A percentile compares a stretch with the other conserved stretches of the same genome.
Evolutionary conservation across 2,888 invertebrate genomes (phyloP).

Genomic region (Drosophila eohydei): DNA sequence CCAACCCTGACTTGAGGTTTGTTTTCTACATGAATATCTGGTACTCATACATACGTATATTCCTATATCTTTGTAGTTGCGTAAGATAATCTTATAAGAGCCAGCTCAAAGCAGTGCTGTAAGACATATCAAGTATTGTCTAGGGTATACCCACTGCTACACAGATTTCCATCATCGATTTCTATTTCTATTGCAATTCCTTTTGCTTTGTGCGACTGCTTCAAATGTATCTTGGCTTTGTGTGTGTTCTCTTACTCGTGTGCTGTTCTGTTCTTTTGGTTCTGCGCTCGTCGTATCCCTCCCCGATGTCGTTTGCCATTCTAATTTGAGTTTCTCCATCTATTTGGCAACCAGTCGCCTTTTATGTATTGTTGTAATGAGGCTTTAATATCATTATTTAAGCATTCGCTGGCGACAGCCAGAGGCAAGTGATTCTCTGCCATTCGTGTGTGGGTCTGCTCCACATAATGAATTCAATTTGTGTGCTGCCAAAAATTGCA

Average conservation of each 20-base stretch:
- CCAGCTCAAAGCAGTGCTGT: neutral
- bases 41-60: too few species aligned
- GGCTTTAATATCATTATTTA: slow-evolving; percentile 78
- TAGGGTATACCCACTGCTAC: slow-evolving; percentile 1
- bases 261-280: neutral
- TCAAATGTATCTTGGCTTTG: slow-evolving; percentile 1
- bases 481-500: slow-evolving; percentile 42
- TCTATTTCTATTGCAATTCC: slow-evolving; percentile 11
- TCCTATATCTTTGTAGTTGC: neutral
- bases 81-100: neutral
- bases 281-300: neutral
- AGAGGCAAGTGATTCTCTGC: slow-evolving; percentile 41
- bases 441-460: slow-evolving; percentile 38
- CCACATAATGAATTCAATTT: slow-evolving; percentile 72
- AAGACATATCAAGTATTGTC: neutral
- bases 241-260: slow-evolving; percentile 10
- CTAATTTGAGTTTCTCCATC: slow-evolving; percentile 28
- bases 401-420: slow-evolving; percentile 49
- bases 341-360: slow-evolving; percentile 26
- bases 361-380: slow-evolving; percentile 65
- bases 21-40: too few species aligned
- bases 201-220: slow-evolving; percentile 5
- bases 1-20: too few species aligned
- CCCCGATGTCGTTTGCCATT: slow-evolving; percentile 14
- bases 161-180: neutral